Evolutionary conservation across 2,888 invertebrate species (phyloP).

Genomic region (Lithophane socia): DNA sequence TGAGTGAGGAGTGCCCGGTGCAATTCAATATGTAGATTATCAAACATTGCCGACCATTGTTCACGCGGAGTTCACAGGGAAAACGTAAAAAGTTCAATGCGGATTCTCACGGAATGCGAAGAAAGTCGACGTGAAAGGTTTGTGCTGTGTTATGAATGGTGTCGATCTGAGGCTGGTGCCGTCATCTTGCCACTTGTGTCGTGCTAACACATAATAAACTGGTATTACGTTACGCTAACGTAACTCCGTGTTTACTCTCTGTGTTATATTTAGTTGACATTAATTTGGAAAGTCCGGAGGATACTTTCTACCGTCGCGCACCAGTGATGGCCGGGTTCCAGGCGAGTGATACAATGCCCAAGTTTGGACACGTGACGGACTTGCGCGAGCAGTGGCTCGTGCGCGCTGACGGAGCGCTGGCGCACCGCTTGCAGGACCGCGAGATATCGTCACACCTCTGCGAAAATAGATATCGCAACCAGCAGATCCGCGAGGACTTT

Average conservation of each 20-base stretch:
- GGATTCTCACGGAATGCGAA: conserved; percentile 84
- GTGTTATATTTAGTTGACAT: conserved; percentile 60
- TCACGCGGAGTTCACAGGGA: conserved; percentile 79
- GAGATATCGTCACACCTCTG: conserved; percentile 88
- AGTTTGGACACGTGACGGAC: conserved; percentile 87
- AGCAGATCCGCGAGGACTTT: conserved; percentile 88
- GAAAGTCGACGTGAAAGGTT: conserved; percentile 82
- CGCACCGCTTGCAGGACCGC: conserved; percentile 87
- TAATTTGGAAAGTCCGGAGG: conserved; percentile 64
- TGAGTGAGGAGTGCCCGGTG: conserved; percentile 70
- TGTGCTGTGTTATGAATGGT: conserved; percentile 56
- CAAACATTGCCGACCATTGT: conserved; percentile 83
- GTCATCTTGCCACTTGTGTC: conserved; percentile 67
- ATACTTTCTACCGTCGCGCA: conserved; percentile 70
- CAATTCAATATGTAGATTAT: conserved; percentile 85
- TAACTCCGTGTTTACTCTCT: conserved; percentile 60
- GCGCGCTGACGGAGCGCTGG: conserved; percentile 86
- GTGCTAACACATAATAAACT: conserved; percentile 70
- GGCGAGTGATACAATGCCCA: conserved; percentile 87
- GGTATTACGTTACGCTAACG: conserved; percentile 68
- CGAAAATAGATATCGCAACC: conserved; percentile 87
- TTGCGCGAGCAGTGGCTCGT: conserved; percentile 88
- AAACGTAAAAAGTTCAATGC: conserved; percentile 80
- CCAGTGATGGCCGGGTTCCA: conserved; percentile 83
- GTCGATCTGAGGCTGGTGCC: conserved; percentile 62